A percentile compares a stretch with the other conserved stretches of the same genome.
These are phyloP conservation scores for Eurytoma californica DNA, from an alignment of 2,888 invertebrate genomes.

Conservation along the genomic window DNA sequence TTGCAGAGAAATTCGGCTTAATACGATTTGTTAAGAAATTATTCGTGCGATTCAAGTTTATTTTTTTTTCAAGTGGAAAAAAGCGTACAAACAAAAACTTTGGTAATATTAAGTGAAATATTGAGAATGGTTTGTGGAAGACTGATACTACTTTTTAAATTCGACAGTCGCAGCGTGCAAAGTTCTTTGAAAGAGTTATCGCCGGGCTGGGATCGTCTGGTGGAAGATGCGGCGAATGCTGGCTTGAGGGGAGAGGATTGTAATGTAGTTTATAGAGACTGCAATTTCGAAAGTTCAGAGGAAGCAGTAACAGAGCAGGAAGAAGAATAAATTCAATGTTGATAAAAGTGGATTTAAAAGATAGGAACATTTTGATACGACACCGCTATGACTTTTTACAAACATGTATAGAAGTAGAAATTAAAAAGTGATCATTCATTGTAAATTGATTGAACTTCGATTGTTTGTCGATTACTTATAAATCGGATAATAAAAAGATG, in stretches of 20 bases:
- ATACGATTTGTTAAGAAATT: no score
- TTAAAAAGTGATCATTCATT: neutral
- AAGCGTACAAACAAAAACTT: no score
- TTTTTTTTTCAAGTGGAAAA: no score
- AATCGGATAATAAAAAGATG: neutral
- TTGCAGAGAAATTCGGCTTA: no score
- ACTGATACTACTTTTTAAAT: neutral
- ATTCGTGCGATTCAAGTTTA: no score
- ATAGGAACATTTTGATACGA: no score
- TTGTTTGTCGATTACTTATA: neutral
- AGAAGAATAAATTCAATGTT: slow-evolving; percentile 12
- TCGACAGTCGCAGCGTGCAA: slow-evolving; percentile 62
- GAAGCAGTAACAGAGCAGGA: slow-evolving; percentile 12
- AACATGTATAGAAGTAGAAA: neutral
- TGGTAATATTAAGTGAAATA: no score
- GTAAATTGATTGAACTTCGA: neutral
- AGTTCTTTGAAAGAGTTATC: slow-evolving; percentile 62
- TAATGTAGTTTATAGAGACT: slow-evolving; percentile 69
- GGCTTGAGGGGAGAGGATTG: slow-evolving; percentile 70
- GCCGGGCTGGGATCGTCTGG: slow-evolving; percentile 69
- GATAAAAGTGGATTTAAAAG: neutral
- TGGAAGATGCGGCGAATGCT: slow-evolving; percentile 70
- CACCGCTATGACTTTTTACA: no score
- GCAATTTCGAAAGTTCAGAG: slow-evolving; percentile 54
- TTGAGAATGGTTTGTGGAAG: no score